A percentile compares a stretch with the other conserved stretches of the same genome.
These are phyloP conservation scores for Pogoniulus pusillus DNA, from an alignment of 2,797 vertebrate species.

Conservation along the genomic window DNA sequence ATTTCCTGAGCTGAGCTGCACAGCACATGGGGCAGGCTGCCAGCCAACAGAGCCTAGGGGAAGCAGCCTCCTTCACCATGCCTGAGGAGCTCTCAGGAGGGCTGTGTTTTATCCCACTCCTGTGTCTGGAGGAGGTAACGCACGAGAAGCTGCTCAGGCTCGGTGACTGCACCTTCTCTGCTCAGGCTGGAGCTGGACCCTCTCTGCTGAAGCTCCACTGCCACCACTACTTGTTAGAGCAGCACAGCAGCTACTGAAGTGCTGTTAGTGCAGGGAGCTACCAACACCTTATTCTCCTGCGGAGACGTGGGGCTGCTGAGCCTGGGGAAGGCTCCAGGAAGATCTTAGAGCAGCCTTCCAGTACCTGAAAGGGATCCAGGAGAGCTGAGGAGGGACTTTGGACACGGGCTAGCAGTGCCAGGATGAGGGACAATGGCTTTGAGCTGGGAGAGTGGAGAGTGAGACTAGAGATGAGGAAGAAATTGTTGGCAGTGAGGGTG, in stretches of 20 bases:
- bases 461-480: too few species aligned
- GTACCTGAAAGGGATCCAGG: too few species aligned
- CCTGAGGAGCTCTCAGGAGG: not conserved
- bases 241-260: not conserved
- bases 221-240: not conserved
- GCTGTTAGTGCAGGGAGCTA: not conserved
- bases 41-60: not conserved
- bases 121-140: not conserved
- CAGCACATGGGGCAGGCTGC: fast-evolving
- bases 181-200: not conserved
- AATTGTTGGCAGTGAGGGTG: too few species aligned
- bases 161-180: not conserved
- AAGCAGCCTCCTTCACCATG: not conserved
- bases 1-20: not conserved
- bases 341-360: too few species aligned
- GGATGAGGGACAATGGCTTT: too few species aligned
- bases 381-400: too few species aligned
- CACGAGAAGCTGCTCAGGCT: not conserved
- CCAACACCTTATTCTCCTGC: not conserved
- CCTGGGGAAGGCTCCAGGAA: too few species aligned
- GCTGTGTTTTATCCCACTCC: not conserved
- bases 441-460: too few species aligned
- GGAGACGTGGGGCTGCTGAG: not conserved
- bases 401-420: too few species aligned
- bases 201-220: not conserved